Percentiles rank a stretch among this genome's conserved stretches.
Conservation (phyloP, 1,140 invertebrate species). For the Colletes latitarsis region DNA sequence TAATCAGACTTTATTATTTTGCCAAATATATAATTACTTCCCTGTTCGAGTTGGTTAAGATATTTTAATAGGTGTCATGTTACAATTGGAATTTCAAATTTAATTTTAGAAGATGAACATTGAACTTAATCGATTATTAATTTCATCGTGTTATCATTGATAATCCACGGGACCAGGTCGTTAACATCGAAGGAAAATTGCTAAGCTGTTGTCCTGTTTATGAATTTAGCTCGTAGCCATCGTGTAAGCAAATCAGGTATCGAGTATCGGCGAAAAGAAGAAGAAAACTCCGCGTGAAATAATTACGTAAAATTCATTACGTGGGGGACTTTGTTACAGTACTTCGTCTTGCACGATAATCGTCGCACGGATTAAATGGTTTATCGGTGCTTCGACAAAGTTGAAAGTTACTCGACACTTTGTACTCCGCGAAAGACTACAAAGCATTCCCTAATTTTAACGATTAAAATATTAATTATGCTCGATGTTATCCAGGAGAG, state of each 20-base stretch:
- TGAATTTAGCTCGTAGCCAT: slow-evolving; percentile 6
- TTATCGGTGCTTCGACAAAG: not conserved
- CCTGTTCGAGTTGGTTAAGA: too few relatives aligned
- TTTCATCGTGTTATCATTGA: not conserved
- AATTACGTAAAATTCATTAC: slow-evolving; percentile 36
- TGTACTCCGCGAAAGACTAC: too few relatives aligned
- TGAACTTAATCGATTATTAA: not conserved
- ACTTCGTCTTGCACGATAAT: slow-evolving; percentile 16
- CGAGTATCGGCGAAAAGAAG: slow-evolving; percentile 3
- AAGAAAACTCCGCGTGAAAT: not conserved
- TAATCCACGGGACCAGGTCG: not conserved
- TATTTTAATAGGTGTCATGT: too few relatives aligned
- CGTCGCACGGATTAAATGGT: slow-evolving; percentile 5
- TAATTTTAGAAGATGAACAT: not conserved
- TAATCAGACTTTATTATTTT: too few relatives aligned
- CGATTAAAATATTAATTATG: too few relatives aligned
- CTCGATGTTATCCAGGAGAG: too few relatives aligned
- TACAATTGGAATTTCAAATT: too few relatives aligned
- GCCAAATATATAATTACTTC: too few relatives aligned
- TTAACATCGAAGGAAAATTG: slow-evolving; percentile 1
- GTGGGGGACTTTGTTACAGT: not conserved
- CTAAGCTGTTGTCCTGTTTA: slow-evolving; percentile 3
- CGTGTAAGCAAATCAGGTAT: slow-evolving; percentile 10
- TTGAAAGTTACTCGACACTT: not conserved
- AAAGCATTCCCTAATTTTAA: too few relatives aligned